phyloP scores from a whole-genome alignment of 1,140 invertebrate species.

The Coenobita brevimanus region DNA sequence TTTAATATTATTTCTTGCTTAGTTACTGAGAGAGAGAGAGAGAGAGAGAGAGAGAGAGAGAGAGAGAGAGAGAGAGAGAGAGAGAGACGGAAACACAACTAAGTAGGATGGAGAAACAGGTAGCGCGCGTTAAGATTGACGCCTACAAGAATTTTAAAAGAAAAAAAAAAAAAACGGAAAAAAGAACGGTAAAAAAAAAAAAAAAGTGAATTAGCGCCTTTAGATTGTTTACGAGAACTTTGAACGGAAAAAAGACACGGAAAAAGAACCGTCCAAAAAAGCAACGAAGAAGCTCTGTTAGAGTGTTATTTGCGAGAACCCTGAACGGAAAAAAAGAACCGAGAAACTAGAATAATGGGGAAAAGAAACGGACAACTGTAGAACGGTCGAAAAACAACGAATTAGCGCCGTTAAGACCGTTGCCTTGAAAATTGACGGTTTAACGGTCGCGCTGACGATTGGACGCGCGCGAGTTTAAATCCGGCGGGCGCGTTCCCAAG shows the following conservation, averaged over 20 bases:
- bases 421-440: conserved; percentile 59
- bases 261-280: too few relatives aligned
- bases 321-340: too few relatives aligned
- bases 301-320: too few relatives aligned
- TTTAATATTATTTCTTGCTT: background rate
- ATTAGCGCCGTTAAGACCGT: conserved; percentile 35
- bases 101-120: background rate
- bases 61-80: background rate
- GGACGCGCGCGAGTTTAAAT: conserved; percentile 32
- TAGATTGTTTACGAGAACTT: too few relatives aligned
- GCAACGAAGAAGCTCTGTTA: too few relatives aligned
- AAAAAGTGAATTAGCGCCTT: too few relatives aligned
- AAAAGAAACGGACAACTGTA: too few relatives aligned
- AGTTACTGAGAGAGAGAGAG: background rate
- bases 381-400: conserved; percentile 31
- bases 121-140: background rate
- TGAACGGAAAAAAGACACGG: too few relatives aligned
- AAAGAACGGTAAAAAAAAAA: too few relatives aligned
- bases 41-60: background rate
- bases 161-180: conserved; percentile 51
- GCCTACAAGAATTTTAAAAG: background rate
- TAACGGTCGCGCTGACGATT: conserved; percentile 45
- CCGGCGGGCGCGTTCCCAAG: conserved; percentile 25
- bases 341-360: too few relatives aligned
- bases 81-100: background rate